Base-by-base conservation (phyloP, 2,888 invertebrate genomes). In the Diogma glabrata region DNA sequence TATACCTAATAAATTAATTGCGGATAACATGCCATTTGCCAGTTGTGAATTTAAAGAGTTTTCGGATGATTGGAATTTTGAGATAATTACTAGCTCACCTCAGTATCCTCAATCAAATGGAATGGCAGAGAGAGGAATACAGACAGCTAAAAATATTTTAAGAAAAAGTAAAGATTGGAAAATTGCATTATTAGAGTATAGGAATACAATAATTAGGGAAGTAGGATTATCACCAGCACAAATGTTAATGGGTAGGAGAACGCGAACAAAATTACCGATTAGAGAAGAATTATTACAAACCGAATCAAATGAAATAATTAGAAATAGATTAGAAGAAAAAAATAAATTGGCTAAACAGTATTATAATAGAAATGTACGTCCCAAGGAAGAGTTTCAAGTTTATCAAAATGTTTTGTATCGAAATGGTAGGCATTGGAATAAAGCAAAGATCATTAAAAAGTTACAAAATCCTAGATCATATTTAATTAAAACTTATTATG, bases 1-100 rank as follows among this genome's bases (percentile, higher is more conserved):
- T 20, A 56, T 54, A 24, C 57, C 56, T 14, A 24, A 50, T 28
- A 50, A 56, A 2, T n/a, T n/a, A n/a, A n/a, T n/a, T n/a, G n/a
- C n/a, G n/a, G 59, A 59, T 23, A 54, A 56, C 17, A 56, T 56
- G 7, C 56, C 54, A 20, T 57, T 51, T 52, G 52, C 43, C 36
- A 53, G 53, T 16, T 24, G 45, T n/a, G 19, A 43, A 23, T 57
- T 59, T 48, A 51, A 50, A 48, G 30, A 45, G 8, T 57, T 57
- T 53, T 52, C 38, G 10, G 19, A 26, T 52, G 24, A 52, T 1
- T 58, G 56, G 55, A 46, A 53, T 22, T 53, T 56, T 40, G 30
- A 55, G 12, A 55, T 55, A 26, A 52, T 53, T 8, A 54, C 53
- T n/a, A 51, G 54, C 3, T 54, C 51, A 47, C 55, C 58, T 10